Conservation (phyloP, 2,888 invertebrate species). For the Meliscaeva auricollis region DNA sequence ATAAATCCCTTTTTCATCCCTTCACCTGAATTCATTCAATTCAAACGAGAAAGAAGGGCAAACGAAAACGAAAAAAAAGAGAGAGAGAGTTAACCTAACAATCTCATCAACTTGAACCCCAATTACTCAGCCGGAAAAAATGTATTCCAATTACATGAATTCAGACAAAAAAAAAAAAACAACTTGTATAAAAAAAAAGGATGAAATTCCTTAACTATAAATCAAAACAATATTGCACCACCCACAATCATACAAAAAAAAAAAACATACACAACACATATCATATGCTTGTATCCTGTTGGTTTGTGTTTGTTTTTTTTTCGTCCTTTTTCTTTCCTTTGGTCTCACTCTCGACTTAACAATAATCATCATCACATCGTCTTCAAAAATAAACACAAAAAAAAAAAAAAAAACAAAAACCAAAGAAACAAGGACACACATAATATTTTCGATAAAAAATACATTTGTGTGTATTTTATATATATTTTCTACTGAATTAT, state of each 20-base stretch:
- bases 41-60: background rate
- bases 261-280: conserved; percentile 34
- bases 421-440: conserved; percentile 25
- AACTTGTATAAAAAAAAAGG: background rate
- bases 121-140: conserved; percentile 64
- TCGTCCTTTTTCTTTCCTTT: background rate
- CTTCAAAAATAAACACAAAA: conserved; percentile 28
- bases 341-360: conserved; percentile 38
- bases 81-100: conserved; percentile 25
- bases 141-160: conserved; percentile 66
- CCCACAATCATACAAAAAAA: too few species aligned
- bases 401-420: background rate
- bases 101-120: conserved; percentile 58
- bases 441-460: conserved; percentile 11
- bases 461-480: conserved; percentile 34
- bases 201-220: conserved; percentile 57
- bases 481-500: conserved; percentile 58
- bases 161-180: conserved; percentile 30
- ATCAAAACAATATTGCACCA: conserved; percentile 71
- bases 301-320: background rate
- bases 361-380: conserved; percentile 59
- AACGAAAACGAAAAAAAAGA: background rate
- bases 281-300: background rate
- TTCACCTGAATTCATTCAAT: conserved; percentile 28
- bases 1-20: conserved; percentile 44